Evolutionary conservation across 2,113 vertebrate genomes (phyloP).

Genomic region (Laticauda colubrina): DNA sequence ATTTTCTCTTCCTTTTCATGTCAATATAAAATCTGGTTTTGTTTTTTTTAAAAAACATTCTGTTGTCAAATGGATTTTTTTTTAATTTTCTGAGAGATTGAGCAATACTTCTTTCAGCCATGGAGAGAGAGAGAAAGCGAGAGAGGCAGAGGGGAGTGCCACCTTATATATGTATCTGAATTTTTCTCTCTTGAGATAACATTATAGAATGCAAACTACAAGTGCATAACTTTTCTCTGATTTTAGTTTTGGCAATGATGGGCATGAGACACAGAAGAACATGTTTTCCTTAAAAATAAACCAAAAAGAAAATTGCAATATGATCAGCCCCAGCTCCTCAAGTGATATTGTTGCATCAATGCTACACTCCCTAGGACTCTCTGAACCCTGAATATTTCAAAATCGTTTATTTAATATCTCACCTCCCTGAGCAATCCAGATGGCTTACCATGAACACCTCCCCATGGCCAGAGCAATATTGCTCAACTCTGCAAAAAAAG

Average conservation of each 20-base stretch:
- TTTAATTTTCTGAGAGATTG: not conserved
- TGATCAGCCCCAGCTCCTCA: not conserved
- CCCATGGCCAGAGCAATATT: not conserved
- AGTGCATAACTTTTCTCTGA: not conserved
- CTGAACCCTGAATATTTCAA: not conserved
- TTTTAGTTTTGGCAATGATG: not conserved
- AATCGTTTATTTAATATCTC: not conserved
- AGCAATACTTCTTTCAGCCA: not conserved
- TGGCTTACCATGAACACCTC: not conserved
- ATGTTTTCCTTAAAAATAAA: not conserved
- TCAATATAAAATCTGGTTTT: not conserved
- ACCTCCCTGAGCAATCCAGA: not conserved
- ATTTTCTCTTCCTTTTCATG: slow-evolving; percentile 15
- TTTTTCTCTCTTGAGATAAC: not conserved
- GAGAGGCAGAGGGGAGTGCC: not conserved
- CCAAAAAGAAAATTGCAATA: not conserved
- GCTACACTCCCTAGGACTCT: too few species aligned
- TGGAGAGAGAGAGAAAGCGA: not conserved
- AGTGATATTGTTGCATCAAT: not conserved
- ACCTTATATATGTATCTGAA: not conserved
- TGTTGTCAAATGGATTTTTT: slow-evolving; percentile 4
- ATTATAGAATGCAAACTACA: not conserved
- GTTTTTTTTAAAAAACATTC: not conserved
- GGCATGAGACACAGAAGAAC: not conserved
- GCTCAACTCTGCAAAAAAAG: not conserved